Evolutionary conservation across 2,888 invertebrate species (phyloP), one percentile per base, ranked within the genome.

Genomic region (Nematopogon swammerdamellus): DNA sequence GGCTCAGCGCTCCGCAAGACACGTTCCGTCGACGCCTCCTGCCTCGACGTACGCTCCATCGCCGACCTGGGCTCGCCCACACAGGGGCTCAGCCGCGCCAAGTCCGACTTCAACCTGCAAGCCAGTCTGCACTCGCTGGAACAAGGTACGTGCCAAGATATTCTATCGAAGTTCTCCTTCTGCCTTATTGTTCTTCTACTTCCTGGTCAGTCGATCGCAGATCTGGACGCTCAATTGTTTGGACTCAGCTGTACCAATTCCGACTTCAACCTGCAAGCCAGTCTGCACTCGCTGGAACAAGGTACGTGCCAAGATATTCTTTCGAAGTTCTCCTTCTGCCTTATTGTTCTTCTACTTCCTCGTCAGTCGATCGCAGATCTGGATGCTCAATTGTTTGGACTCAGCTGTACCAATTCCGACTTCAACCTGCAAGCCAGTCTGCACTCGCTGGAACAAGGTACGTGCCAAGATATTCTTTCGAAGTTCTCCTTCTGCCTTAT

Each of bases 1-100:
- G 86, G 86, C 36, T 91, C 92, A 2, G 91, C 91, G 59, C 69
- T 93, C 58, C 82, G 94, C 59, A 94, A 94, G 72, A 92, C 93
- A 11, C 86, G 92, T 62, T 92, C 93, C 54, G 91, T 94, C 71
- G 94, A 94, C 63, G 93, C 93, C 2, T 92, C 92, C 2, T 92
- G 91, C 62, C 80, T 92, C 54, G 93, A 93, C 61, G 86, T 93
- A 59, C 84, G 92, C 54, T 86, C 88, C 58, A 82, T 90, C 60
- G 83, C 81, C 44, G 85, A 86, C 50, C 80, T 83, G 49, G 84
- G 82, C 29, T 83, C 85, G 10, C 87, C 86, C 36, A 70, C 85
- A 46, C 84, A 85, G 59, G 85, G 85, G 4, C 65, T 89, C 25
- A 88, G 89, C 44, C 84, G 93, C 59, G 93, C 94, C 56, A 91